Evolutionary conservation across 2,888 invertebrate species (phyloP), one percentile per base, ranked within the genome.

Genomic region (Volucella inflata): DNA sequence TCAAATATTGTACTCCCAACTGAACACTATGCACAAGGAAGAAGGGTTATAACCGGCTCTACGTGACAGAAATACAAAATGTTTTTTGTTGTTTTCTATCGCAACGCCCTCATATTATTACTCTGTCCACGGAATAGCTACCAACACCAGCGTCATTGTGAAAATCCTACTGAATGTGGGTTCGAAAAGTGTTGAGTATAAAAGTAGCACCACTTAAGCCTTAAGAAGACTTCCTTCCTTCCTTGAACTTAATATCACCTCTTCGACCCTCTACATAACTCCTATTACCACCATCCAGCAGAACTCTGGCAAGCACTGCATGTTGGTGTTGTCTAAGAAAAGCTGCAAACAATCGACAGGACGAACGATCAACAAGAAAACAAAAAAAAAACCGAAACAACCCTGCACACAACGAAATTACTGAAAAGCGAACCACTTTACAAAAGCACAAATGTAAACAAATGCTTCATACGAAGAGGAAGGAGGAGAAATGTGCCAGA

Each of bases 11-110:
- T 70, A 76, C 67, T 46, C 60, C n/a, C 21, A 71, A 59, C 50
- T 12, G 21, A 71, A 59, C 55, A 59, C 68, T 57, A 46, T 55
- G 72, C 62, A 72, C 42, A 46, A 64, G 12, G 9, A 62, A 68
- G 77, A 87, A 87, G 89, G 88, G 88, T 88, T 89, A 87, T 88
- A 88, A 82, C 87, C 87, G 57, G 84, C 87, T 76, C 88, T 88
- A 89, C 89, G 89, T 89, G 89, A 89, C 89, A 88, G 87, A 89
- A 89, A 89, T 89, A 89, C 89, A 89, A 89, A 89, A 21, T 21
- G 21, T 89, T 89, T 84, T 57, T 6, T 11, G 46, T 14, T 14
- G 1, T 12, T 48, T n/a, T 48, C 6, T 48, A 48, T 1, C 14
- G 51, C 68, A 76, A 38, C 71, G 60, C 57, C 57, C 57, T 71